Evolutionary conservation across 1,140 invertebrate genomes (phyloP).

Genomic region (Drosophila mayri): DNA sequence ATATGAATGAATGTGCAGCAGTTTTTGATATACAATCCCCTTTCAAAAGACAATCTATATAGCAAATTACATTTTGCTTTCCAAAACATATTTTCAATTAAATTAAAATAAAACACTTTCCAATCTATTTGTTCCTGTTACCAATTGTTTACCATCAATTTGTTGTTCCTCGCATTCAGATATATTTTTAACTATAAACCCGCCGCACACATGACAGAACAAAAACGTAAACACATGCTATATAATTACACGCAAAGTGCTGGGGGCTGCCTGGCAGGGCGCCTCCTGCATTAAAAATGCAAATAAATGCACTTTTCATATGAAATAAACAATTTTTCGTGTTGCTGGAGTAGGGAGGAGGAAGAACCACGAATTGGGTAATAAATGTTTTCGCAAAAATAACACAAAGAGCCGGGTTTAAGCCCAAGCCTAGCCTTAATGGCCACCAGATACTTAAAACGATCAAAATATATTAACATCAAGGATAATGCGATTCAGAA

Average conservation of each 20-base stretch:
- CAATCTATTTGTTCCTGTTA: constrained; percentile 36
- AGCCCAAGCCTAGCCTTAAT: constrained; percentile 28
- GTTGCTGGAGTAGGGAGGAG: not conserved
- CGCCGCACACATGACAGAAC: constrained; percentile 30
- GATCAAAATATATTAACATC: constrained; percentile 3
- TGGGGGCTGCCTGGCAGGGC: constrained; percentile 21
- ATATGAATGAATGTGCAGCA: not conserved
- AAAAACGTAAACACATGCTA: constrained; percentile 48
- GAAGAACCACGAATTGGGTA: constrained; percentile 11
- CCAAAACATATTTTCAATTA: constrained; percentile 31
- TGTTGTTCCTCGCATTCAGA: constrained; percentile 14
- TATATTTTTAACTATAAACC: constrained; percentile 24
- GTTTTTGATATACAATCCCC: not conserved
- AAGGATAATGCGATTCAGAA: not conserved
- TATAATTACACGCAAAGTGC: constrained; percentile 54
- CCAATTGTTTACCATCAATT: constrained; percentile 28
- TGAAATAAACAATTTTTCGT: constrained; percentile 54
- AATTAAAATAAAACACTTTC: constrained; percentile 35
- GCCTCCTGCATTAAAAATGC: constrained; percentile 25
- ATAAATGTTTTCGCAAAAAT: constrained; percentile 58
- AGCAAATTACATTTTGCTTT: constrained; percentile 18
- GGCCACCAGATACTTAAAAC: constrained; percentile 29
- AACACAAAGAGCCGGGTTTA: constrained; percentile 3
- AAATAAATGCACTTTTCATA: constrained; percentile 53
- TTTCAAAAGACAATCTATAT: constrained; percentile 8